Evolutionary conservation across 1,140 invertebrate species (phyloP).

Genomic region (Sitobion miscanthi): DNA sequence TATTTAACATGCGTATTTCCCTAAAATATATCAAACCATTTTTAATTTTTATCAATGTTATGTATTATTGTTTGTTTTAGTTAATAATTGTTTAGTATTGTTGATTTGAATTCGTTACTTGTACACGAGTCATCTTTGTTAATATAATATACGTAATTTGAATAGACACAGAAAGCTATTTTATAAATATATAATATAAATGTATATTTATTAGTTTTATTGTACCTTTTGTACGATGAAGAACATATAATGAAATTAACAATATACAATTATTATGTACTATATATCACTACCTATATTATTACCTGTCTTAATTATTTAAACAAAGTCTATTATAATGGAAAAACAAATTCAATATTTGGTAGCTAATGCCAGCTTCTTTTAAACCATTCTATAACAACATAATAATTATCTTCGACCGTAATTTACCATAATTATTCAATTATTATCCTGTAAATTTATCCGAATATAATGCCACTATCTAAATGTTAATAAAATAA

Average conservation of each 20-base stretch:
- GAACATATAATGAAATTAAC: background rate
- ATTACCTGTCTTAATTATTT: slow-evolving; percentile 7
- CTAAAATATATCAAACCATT: background rate
- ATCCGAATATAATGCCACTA: background rate
- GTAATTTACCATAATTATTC: background rate
- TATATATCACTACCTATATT: background rate
- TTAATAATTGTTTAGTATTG: background rate
- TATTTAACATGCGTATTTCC: background rate
- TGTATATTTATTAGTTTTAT: background rate
- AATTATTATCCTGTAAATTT: background rate
- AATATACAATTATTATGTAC: background rate
- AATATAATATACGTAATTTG: background rate
- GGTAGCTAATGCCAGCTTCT: background rate
- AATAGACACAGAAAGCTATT: background rate
- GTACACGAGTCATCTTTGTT: background rate
- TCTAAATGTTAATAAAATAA: background rate
- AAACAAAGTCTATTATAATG: background rate
- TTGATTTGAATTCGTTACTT: background rate
- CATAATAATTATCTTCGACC: background rate
- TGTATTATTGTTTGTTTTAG: background rate
- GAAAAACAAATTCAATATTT: background rate
- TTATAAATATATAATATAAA: background rate
- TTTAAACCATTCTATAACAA: background rate
- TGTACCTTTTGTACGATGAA: background rate
- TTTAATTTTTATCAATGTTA: background rate